Conservation (phyloP, 2,797 vertebrate genomes). For the Coregonus sp. region DNA sequence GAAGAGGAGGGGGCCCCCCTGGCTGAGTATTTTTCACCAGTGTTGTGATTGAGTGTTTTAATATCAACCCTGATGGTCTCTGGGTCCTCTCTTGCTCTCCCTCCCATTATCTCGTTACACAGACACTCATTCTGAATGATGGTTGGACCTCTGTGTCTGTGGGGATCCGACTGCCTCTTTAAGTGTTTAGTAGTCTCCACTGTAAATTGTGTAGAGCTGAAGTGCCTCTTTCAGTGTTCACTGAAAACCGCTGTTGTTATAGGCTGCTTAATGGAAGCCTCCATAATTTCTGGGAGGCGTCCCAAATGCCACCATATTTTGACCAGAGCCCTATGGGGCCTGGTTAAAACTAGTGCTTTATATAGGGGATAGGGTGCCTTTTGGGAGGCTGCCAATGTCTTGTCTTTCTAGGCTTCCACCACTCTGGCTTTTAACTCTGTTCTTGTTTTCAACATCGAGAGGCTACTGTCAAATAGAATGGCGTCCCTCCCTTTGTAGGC, state of each 20-base stretch:
- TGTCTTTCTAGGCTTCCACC: not conserved
- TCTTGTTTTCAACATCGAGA: not conserved
- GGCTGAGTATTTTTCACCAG: conserved; percentile 2
- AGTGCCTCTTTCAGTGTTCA: not conserved
- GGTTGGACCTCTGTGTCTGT: not conserved
- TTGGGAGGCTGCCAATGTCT: not conserved
- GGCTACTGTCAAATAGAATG: not conserved
- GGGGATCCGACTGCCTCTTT: not conserved
- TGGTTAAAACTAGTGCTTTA: no score
- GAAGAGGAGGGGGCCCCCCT: not conserved
- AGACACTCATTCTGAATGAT: not conserved
- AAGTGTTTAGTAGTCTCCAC: not conserved
- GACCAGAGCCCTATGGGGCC: not conserved
- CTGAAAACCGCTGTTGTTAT: not conserved
- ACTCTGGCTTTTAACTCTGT: not conserved
- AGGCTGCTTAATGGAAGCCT: not conserved
- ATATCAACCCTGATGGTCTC: conserved; percentile 1
- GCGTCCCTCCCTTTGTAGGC: not conserved
- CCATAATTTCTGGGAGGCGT: not conserved
- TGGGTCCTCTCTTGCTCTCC: not conserved
- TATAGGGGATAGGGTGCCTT: not conserved
- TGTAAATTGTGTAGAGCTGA: not conserved
- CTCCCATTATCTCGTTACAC: not conserved
- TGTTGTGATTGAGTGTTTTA: conserved; percentile 17
- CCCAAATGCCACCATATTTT: not conserved